Evolutionary conservation across 2,888 invertebrate species (phyloP).

Genomic region (Pseudanteris insignis): DNA sequence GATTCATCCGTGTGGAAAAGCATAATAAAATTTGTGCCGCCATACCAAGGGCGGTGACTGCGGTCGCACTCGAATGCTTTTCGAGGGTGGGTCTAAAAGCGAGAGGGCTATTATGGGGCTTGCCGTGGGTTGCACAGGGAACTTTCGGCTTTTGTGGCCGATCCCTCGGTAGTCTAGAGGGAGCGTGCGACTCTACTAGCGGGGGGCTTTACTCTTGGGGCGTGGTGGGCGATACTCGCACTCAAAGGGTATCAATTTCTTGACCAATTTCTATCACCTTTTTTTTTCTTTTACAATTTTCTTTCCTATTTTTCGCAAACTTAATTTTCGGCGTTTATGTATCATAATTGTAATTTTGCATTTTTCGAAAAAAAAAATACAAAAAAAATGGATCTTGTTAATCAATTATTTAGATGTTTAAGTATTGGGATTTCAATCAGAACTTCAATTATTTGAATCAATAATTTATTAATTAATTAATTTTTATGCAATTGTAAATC

Average conservation of each 20-base stretch:
- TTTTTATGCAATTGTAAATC: too few relatives aligned
- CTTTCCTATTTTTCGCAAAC: too few relatives aligned
- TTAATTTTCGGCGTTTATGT: too few relatives aligned
- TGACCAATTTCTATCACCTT: slow-evolving; percentile 6
- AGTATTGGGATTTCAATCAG: too few relatives aligned
- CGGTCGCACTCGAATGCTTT: slow-evolving; percentile 53
- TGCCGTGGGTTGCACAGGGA: slow-evolving; percentile 51
- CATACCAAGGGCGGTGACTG: slow-evolving; percentile 65
- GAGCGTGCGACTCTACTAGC: slow-evolving; percentile 50
- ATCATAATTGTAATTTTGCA: slow-evolving; percentile 11
- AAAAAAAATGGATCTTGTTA: too few relatives aligned
- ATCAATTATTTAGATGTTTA: too few relatives aligned
- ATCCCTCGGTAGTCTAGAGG: slow-evolving; percentile 38
- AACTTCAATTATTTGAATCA: too few relatives aligned
- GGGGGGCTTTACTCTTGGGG: slow-evolving; percentile 50
- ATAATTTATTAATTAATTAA: too few relatives aligned
- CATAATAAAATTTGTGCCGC: slow-evolving; percentile 65
- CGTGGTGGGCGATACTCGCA: slow-evolving; percentile 43
- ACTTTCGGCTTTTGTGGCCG: slow-evolving; percentile 37
- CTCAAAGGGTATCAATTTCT: slow-evolving; percentile 21
- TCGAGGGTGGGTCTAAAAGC: slow-evolving; percentile 48
- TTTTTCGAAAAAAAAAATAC: too few relatives aligned
- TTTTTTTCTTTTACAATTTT: not conserved
- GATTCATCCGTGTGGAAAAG: slow-evolving; percentile 61
- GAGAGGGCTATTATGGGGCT: slow-evolving; percentile 63